These are phyloP conservation scores for Agonopterix arenella DNA, from an alignment of 2,888 invertebrate genomes.

Conservation along the genomic window DNA sequence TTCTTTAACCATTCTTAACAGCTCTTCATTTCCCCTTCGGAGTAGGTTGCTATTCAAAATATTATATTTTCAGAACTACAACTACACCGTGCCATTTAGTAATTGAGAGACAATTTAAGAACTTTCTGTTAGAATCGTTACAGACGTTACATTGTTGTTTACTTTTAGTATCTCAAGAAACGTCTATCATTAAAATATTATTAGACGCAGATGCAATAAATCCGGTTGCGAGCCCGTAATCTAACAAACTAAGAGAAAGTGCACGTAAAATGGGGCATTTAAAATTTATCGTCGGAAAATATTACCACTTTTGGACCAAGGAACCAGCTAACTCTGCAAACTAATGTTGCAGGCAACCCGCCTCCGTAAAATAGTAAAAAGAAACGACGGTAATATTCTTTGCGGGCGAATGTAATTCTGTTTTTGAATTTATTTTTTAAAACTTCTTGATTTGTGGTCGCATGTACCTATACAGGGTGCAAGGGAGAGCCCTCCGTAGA, in stretches of 20 bases:
- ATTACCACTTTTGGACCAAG: constrained; percentile 53
- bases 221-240: constrained; percentile 41
- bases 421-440: constrained; percentile 8
- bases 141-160: constrained; percentile 12
- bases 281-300: constrained; percentile 67
- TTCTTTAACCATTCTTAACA: no score
- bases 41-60: no score
- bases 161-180: constrained; percentile 14
- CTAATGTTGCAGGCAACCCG: constrained; percentile 53
- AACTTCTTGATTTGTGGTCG: background rate
- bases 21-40: no score
- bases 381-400: constrained; percentile 43
- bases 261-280: constrained; percentile 57
- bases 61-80: no score
- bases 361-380: constrained; percentile 37
- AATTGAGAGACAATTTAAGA: no score
- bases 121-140: no score
- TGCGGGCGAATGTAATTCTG: constrained; percentile 35
- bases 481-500: no score
- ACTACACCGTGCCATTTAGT: no score
- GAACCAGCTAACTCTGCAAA: constrained; percentile 47
- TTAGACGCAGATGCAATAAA: constrained; percentile 46
- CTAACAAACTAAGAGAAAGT: constrained; percentile 59
- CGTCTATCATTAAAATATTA: constrained; percentile 36
- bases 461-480: no score